Conservation (phyloP, 2,113 vertebrate species). For the Saimiri boliviensis region DNA sequence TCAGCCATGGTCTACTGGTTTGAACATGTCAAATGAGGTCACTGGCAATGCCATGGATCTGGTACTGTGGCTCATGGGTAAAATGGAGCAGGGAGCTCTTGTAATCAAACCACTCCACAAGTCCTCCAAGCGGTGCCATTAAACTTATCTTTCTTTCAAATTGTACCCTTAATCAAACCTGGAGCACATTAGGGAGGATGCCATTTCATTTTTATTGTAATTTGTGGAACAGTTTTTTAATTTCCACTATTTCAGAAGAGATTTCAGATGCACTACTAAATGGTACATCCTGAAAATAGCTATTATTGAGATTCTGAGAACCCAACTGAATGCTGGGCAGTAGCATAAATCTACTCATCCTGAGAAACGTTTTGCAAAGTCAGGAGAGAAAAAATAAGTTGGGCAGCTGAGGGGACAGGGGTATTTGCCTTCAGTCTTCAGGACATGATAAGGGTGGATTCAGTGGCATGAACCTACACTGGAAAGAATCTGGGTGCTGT, state of each 20-base stretch:
- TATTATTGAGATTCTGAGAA: not conserved
- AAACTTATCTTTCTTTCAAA: constrained; percentile 36
- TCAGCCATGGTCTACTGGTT: not conserved
- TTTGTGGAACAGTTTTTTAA: constrained; percentile 49
- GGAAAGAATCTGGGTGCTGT: not conserved
- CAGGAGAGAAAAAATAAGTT: not conserved
- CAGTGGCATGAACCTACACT: not conserved
- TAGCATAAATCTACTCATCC: not conserved
- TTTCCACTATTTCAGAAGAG: constrained; percentile 68
- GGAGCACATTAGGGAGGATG: constrained; percentile 33
- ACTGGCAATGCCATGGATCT: not conserved
- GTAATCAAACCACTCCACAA: not conserved
- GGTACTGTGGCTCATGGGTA: not conserved
- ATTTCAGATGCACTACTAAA: constrained; percentile 65
- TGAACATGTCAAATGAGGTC: not conserved
- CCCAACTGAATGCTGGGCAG: not conserved
- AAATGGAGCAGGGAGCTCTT: not conserved
- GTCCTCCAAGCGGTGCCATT: not conserved
- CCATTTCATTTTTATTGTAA: constrained; percentile 51
- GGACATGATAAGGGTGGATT: not conserved
- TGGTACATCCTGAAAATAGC: constrained; percentile 27
- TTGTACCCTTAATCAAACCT: not conserved
- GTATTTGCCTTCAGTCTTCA: not conserved
- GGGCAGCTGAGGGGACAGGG: not conserved
- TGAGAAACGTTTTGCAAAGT: constrained; percentile 38